Conservation (phyloP, 2,113 vertebrate species). For the Dicerorhinus sumatrensis region DNA sequence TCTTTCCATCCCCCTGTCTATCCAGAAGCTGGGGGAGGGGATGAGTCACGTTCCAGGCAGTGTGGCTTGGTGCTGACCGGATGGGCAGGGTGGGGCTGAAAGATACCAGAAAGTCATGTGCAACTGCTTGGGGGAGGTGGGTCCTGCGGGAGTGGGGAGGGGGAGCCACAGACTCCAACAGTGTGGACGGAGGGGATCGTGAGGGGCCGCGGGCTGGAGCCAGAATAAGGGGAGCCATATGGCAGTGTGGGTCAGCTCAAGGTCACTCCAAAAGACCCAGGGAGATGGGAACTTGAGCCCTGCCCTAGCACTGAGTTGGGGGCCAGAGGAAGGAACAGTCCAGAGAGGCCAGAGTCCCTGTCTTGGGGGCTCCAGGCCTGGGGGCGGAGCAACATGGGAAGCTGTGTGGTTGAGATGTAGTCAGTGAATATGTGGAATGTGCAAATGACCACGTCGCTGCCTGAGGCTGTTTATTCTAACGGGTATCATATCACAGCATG, state of each 20-base stretch:
- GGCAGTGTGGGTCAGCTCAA: neutral
- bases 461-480: neutral
- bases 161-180: neutral
- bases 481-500: neutral
- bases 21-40: conserved; percentile 29
- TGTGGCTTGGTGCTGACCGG: neutral
- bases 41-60: conserved; percentile 53
- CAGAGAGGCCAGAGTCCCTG: neutral
- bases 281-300: neutral
- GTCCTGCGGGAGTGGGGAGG: rapidly evolving
- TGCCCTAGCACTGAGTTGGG: neutral
- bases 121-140: neutral
- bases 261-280: neutral
- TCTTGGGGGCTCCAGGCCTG: neutral
- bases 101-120: conserved; percentile 1
- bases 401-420: neutral
- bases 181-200: no score
- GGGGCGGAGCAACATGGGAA: neutral
- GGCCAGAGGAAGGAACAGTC: neutral
- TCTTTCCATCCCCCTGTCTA: neutral
- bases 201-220: neutral
- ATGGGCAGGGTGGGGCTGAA: neutral
- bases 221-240: neutral
- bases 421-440: neutral
- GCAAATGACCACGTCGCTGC: neutral